phyloP scores from a whole-genome alignment of 2,113 vertebrate species.

The Catharus fuscescens region DNA sequence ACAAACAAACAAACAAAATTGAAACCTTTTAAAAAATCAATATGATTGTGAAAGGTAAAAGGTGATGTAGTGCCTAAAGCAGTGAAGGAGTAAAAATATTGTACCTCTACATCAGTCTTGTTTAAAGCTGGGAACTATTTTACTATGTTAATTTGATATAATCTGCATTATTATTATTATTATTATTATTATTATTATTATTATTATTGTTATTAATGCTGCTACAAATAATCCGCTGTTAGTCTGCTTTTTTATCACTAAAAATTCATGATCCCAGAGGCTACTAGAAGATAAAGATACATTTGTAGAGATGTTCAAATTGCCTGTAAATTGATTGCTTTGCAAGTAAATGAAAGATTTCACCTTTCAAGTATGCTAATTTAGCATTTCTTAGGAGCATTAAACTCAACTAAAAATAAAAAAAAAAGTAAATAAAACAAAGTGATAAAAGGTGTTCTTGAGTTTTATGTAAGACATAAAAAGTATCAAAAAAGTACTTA shows the following conservation, averaged over 20 bases:
- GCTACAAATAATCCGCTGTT: background rate
- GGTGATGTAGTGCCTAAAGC: background rate
- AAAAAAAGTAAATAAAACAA: background rate
- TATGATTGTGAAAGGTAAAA: background rate
- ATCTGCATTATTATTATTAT: background rate
- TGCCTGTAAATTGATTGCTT: background rate
- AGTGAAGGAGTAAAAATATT: background rate
- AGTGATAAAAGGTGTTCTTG: background rate
- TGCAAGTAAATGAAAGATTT: background rate
- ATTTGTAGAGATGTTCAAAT: background rate
- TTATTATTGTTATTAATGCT: background rate
- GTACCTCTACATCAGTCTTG: background rate
- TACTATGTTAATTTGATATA: background rate
- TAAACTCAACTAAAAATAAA: background rate
- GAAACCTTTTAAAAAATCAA: background rate
- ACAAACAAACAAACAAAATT: background rate
- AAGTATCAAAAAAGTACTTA: background rate
- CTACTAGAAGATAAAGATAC: background rate
- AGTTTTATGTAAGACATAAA: constrained; percentile 11
- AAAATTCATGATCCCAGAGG: background rate
- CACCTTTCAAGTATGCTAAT: background rate
- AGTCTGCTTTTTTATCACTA: background rate
- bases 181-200: background rate
- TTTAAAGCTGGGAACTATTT: background rate
- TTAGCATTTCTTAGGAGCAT: background rate